These are phyloP conservation scores for Diadema setosum DNA, from an alignment of 35 echinoderm and acorn worm genomes.

Conservation along the genomic window DNA sequence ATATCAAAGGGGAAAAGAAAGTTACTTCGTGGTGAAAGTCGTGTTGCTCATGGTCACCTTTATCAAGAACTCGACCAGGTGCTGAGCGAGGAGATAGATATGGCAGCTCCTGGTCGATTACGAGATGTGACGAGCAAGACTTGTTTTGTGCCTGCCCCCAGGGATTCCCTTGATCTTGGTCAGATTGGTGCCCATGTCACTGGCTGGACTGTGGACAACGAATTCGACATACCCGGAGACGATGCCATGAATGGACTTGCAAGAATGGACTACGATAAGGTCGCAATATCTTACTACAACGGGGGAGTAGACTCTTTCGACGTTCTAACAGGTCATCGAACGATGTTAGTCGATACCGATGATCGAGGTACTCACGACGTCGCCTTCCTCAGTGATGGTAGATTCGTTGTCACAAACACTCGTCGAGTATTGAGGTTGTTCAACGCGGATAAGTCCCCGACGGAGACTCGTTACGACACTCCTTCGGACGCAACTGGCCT, in stretches of 20 bases:
- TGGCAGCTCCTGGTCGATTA: neutral
- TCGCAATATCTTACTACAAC: neutral
- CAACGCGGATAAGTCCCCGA: neutral
- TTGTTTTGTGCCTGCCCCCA: neutral
- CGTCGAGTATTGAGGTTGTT: neutral
- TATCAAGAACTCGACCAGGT: neutral
- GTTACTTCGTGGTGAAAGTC: neutral
- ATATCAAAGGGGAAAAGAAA: constrained; percentile 2
- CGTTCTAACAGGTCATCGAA: neutral
- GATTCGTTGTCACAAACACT: neutral
- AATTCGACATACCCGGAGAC: neutral
- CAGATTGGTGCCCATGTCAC: neutral
- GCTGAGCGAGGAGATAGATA: neutral
- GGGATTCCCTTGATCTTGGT: neutral
- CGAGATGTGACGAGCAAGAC: neutral
- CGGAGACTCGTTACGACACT: neutral
- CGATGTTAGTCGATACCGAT: neutral
- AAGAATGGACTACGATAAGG: neutral
- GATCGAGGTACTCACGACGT: neutral
- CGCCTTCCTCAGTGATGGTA: neutral
- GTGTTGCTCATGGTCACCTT: neutral
- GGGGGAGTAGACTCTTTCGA: neutral
- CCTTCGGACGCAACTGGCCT: neutral
- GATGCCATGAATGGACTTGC: constrained; percentile 3
- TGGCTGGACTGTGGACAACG: neutral